A percentile compares a stretch with the other conserved stretches of the same genome.
These are phyloP conservation scores for Sarcophaga carnaria DNA, from an alignment of 2,888 invertebrate genomes.

Conservation along the genomic window DNA sequence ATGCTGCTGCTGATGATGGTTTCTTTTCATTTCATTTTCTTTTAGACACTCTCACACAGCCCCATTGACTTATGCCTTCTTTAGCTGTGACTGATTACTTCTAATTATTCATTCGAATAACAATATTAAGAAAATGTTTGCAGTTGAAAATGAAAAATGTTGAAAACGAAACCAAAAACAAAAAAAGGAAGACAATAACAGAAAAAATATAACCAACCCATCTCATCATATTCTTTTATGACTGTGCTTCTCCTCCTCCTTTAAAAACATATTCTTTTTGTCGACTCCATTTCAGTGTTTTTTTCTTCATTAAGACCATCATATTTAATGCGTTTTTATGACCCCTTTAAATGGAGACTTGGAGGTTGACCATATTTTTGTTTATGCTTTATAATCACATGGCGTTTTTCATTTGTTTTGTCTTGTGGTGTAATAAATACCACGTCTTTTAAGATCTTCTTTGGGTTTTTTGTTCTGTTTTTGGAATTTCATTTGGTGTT, in stretches of 20 bases:
- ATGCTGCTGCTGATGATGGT: conserved; percentile 28
- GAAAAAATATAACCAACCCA: not conserved
- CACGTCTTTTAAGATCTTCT: not conserved
- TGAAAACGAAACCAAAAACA: not conserved
- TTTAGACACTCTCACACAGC: conserved; percentile 30
- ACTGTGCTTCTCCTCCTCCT: not conserved
- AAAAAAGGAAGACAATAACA: not conserved
- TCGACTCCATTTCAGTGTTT: not conserved
- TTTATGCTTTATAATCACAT: conserved; percentile 29
- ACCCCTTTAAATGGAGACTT: conserved; percentile 32
- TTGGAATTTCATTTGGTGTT: not conserved
- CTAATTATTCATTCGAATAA: conserved; percentile 79
- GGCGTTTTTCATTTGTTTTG: conserved; percentile 2
- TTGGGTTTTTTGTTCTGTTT: not conserved
- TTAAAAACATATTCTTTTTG: not conserved
- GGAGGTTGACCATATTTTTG: conserved; percentile 42
- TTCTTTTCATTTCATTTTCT: not conserved
- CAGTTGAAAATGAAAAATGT: conserved; percentile 13
- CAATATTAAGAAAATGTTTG: conserved; percentile 71
- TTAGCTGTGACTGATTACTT: conserved; percentile 79
- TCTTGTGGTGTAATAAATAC: not conserved
- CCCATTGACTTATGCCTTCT: conserved; percentile 76
- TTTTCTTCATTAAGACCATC: not conserved
- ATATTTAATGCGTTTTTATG: conserved; percentile 26
- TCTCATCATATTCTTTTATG: conserved; percentile 35